Percentiles rank a stretch among this genome's conserved stretches.
phyloP scores from a whole-genome alignment of 2,888 invertebrate species.

The Lysandra coridon region DNA sequence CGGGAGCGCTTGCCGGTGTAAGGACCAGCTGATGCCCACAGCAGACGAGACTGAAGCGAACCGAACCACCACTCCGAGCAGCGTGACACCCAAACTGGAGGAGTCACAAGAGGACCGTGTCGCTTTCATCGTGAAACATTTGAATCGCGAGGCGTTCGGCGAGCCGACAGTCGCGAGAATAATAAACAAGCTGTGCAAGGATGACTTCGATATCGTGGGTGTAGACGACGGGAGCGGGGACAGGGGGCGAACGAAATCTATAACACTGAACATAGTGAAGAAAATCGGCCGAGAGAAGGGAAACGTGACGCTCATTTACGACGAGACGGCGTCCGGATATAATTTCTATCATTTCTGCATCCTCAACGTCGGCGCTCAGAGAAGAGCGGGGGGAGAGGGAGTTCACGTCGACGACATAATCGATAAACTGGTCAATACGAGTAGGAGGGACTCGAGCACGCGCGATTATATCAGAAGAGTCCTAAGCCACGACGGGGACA shows the following conservation, averaged over 20 bases:
- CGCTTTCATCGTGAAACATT: neutral
- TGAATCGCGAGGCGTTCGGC: neutral
- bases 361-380: neutral
- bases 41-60: slow-evolving; percentile 28
- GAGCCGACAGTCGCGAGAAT: neutral
- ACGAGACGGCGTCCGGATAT: neutral
- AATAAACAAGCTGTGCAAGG: neutral
- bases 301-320: neutral
- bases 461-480: slow-evolving; percentile 64
- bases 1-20: neutral
- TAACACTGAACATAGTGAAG: neutral
- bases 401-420: neutral
- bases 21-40: slow-evolving; percentile 31
- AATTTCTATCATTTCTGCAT: neutral
- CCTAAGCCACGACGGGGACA: slow-evolving; percentile 66
- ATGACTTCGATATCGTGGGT: neutral
- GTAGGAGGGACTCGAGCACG: slow-evolving; percentile 55
- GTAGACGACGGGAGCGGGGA: neutral
- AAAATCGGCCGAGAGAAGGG: neutral
- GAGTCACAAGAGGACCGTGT: neutral
- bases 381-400: too few species aligned
- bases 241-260: neutral
- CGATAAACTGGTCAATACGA: neutral
- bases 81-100: neutral
- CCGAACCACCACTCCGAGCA: neutral